phyloP scores from a whole-genome alignment of 2,888 invertebrate species.

The Tenthredo distinguenda region DNA sequence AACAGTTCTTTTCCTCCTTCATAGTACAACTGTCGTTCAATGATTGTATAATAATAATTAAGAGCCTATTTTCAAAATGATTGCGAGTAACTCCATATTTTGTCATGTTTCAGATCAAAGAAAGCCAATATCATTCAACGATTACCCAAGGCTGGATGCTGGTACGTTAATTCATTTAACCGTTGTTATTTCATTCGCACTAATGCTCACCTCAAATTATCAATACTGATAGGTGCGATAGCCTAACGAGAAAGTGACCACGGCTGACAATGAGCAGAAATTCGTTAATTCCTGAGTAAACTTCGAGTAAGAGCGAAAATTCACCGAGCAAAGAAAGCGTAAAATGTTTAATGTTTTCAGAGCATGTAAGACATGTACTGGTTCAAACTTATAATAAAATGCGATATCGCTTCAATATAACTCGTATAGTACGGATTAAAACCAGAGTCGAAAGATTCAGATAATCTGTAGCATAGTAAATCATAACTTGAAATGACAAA shows the following conservation, averaged over 20 bases:
- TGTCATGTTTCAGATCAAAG: constrained; percentile 72
- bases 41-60: not conserved
- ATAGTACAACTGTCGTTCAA: not conserved
- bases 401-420: not conserved
- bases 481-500: not conserved
- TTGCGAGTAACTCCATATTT: not conserved
- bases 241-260: not conserved
- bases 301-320: constrained; percentile 30
- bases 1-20: not conserved
- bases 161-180: constrained; percentile 67
- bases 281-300: constrained; percentile 9
- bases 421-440: not conserved
- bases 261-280: not conserved
- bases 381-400: not conserved
- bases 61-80: not conserved
- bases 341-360: constrained; percentile 37
- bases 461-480: not conserved
- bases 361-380: constrained; percentile 9
- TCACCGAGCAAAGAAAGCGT: constrained; percentile 35
- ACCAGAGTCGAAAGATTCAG: not conserved
- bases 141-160: constrained; percentile 75
- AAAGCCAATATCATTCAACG: constrained; percentile 72
- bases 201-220: constrained; percentile 1
- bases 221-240: not conserved
- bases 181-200: not conserved